phyloP scores from a whole-genome alignment of 2,888 invertebrate genomes.

The Parnassius mnemosyne region DNA sequence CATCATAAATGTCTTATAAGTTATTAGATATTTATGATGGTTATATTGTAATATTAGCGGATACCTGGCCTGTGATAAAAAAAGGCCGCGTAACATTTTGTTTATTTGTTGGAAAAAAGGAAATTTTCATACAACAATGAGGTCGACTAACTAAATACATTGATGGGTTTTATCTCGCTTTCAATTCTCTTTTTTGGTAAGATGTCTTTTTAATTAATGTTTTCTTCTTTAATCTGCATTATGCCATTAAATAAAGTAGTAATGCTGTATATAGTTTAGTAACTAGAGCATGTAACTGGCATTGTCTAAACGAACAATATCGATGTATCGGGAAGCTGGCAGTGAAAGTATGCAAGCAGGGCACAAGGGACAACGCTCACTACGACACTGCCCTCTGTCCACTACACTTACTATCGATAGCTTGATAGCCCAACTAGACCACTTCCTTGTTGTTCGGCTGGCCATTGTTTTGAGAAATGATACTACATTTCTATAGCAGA shows the following conservation, averaged over 20 bases:
- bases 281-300: slow-evolving; percentile 40
- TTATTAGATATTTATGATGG: too few relatives aligned
- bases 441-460: slow-evolving; percentile 48
- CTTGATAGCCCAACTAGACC: slow-evolving; percentile 37
- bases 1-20: too few relatives aligned
- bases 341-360: slow-evolving; percentile 76
- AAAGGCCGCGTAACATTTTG: too few relatives aligned
- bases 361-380: slow-evolving; percentile 60
- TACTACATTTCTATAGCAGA: slow-evolving; percentile 33
- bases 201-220: too few relatives aligned
- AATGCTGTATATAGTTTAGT: slow-evolving; percentile 30
- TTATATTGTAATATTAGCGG: too few relatives aligned
- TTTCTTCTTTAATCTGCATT: too few relatives aligned
- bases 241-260: background rate
- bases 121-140: too few relatives aligned
- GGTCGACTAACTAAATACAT: too few relatives aligned
- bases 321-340: slow-evolving; percentile 60
- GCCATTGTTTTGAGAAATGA: slow-evolving; percentile 45
- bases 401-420: slow-evolving; percentile 48
- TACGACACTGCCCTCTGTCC: slow-evolving; percentile 73
- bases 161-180: too few relatives aligned
- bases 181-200: too few relatives aligned
- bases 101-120: too few relatives aligned
- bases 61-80: too few relatives aligned
- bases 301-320: slow-evolving; percentile 49